Conservation (phyloP, 2,113 vertebrate species). For the Motacilla tschutschensis region DNA sequence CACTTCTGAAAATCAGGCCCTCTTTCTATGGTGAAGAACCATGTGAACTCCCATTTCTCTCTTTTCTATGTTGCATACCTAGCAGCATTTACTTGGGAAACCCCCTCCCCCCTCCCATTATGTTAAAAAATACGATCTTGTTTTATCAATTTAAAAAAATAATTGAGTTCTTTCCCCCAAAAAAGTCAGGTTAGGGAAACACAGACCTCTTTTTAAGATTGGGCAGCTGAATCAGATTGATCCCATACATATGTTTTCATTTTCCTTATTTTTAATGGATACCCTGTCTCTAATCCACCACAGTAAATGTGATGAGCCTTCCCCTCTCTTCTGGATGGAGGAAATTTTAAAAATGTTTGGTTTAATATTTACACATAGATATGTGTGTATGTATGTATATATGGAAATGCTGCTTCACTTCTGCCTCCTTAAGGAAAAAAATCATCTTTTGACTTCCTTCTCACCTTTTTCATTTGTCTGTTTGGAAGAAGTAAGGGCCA, state of each 20-base stretch:
- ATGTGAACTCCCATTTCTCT: neutral
- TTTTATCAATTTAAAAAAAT: conserved; percentile 65
- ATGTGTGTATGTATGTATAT: neutral
- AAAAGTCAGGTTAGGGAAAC: conserved; percentile 52
- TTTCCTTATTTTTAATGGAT: conserved; percentile 42
- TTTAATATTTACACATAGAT: neutral
- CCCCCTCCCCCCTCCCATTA: conserved; percentile 12
- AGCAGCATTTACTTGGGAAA: conserved; percentile 54
- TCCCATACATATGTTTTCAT: conserved; percentile 34
- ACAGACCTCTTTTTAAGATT: conserved; percentile 22
- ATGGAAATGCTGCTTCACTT: conserved; percentile 45
- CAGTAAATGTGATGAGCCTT: conserved; percentile 23
- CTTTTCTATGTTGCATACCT: conserved; percentile 54
- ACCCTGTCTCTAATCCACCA: conserved; percentile 65
- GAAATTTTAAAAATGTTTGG: conserved; percentile 29
- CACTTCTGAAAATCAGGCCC: conserved; percentile 43
- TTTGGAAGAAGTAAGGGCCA: conserved; percentile 3
- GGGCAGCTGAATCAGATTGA: conserved; percentile 35
- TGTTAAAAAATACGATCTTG: conserved; percentile 48
- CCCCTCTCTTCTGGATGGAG: neutral
- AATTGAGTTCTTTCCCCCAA: conserved; percentile 20
- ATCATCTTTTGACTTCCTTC: conserved; percentile 10
- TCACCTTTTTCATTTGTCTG: neutral
- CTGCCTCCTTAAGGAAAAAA: conserved; percentile 38
- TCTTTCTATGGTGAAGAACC: neutral